Base-by-base conservation (phyloP, 2,797 vertebrate genomes). In the Tenualosa ilisha region DNA sequence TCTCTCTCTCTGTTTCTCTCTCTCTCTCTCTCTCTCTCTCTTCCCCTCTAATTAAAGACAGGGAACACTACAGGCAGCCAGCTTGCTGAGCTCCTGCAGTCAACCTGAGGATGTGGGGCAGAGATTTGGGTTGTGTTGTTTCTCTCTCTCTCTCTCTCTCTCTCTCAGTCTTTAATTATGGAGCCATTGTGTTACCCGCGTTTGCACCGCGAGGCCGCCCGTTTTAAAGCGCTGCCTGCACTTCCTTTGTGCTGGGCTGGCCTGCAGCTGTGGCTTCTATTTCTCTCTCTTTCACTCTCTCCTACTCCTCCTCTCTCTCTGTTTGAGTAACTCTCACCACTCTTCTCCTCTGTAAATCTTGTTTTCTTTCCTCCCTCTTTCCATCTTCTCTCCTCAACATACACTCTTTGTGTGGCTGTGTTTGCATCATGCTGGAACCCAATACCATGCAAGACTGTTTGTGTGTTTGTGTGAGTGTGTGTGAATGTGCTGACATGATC, bases 201-300 rank as follows among this genome's bases (percentile, higher is more conserved):
- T 85, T 83, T 86, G 88, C 68, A 75, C 83, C 79, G 86, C 75
- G 84, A 50, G 84, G 85, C 84, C 49, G 85, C 79, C 22, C 84
- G 86, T 86, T 88, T 87, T 84, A 90, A 91, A 81, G 86, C 61
- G 85, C 63, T 63, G 22, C 84, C 53, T 84, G 86, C 81, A 79
- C 84, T 87, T 85, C 79, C 40, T 91, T 81, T 90, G 89, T 90
- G 89, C 65, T 17, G 46, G 83, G 87, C 83, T 86, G 83, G 86
- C 90, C 88, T 81, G 84, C 84, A 87, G 89, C 89, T 84, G 72
- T 79, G 72, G 40, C 72, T 22, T 46, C 72, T 6, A 22, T 22
- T 79, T 46, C 72, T 79, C 72, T 46, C 72, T 79, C 40, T 22
- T 46, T 46, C 72, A 1, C 11, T 43, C 22, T 5, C 12, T 5